Evolutionary conservation across 2,888 invertebrate species (phyloP).

Genomic region (Plemyria rubiginata): DNA sequence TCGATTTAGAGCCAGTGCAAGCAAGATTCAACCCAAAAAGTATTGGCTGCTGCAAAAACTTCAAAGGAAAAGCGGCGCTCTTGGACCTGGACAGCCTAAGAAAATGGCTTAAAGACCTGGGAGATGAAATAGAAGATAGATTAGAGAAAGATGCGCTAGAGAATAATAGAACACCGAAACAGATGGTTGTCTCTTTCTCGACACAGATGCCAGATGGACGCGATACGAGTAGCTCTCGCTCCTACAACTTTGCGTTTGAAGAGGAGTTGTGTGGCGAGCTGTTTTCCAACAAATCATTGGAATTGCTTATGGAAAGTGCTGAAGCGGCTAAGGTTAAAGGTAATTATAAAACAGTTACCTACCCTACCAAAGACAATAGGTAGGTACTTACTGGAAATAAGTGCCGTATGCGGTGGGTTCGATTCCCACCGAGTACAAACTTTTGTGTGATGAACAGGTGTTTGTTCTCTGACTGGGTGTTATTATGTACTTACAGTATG

Average conservation of each 20-base stretch:
- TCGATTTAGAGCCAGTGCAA: constrained; percentile 94
- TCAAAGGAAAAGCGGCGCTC: constrained; percentile 92
- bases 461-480: no score
- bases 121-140: constrained; percentile 93
- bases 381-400: no score
- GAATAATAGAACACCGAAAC: constrained; percentile 92
- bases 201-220: constrained; percentile 81
- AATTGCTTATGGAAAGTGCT: constrained; percentile 87
- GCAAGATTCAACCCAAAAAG: constrained; percentile 94
- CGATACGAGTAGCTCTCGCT: constrained; percentile 87
- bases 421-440: no score
- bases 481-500: no score
- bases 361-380: no score
- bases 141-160: constrained; percentile 91
- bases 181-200: constrained; percentile 90
- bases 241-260: constrained; percentile 83
- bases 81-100: constrained; percentile 86
- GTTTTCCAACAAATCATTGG: constrained; percentile 87
- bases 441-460: no score
- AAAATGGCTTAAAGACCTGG: constrained; percentile 93
- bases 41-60: constrained; percentile 98
- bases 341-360: constrained; percentile 32
- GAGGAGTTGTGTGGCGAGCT: constrained; percentile 87
- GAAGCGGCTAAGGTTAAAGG: constrained; percentile 71
- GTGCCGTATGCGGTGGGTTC: no score